phyloP scores from a whole-genome alignment of 2,797 vertebrate species.

The Enteromius mattozi region DNA sequence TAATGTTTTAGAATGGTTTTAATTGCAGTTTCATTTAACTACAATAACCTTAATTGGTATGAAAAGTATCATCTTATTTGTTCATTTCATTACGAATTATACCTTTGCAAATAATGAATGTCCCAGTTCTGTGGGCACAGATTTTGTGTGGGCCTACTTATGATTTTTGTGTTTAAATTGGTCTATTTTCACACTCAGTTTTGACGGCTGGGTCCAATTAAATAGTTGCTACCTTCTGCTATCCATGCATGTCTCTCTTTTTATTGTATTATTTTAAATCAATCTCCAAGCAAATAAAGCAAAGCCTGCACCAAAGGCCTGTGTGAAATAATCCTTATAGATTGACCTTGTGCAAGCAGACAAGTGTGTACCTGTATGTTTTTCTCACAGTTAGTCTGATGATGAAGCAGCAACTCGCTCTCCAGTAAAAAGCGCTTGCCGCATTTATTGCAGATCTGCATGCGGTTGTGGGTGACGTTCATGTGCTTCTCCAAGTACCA shows the following conservation, averaged over 20 bases:
- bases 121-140: background rate
- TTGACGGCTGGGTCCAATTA: background rate
- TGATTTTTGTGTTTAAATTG: background rate
- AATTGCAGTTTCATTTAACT: background rate
- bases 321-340: background rate
- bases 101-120: background rate
- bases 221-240: background rate
- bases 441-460: constrained; percentile 97
- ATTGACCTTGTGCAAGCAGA: constrained; percentile 14
- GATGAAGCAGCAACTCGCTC: constrained; percentile 94
- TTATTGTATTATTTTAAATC: background rate
- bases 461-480: constrained; percentile 97
- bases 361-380: constrained; percentile 89
- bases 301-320: background rate
- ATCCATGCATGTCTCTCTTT: background rate
- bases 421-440: constrained; percentile 96
- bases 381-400: constrained; percentile 97
- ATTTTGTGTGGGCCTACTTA: background rate
- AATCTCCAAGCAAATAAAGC: background rate
- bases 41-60: background rate
- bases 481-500: constrained; percentile 99
- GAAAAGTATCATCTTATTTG: background rate
- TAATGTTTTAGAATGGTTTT: background rate
- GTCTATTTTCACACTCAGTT: background rate
- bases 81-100: background rate